phyloP scores from a whole-genome alignment of 2,113 vertebrate species.

The Cnemophilus loriae region DNA sequence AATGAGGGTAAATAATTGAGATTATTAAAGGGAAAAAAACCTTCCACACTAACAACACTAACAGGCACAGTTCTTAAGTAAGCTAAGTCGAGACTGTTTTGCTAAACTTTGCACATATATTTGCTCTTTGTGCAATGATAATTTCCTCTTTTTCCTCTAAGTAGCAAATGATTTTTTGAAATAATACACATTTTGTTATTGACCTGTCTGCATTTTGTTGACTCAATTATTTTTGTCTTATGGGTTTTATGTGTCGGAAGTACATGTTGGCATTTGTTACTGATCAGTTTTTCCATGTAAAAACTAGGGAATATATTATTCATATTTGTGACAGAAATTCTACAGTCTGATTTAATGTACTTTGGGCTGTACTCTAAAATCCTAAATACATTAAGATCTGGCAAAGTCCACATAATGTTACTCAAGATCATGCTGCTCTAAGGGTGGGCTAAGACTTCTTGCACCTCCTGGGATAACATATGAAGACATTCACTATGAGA shows the following conservation, averaged over 20 bases:
- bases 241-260: neutral
- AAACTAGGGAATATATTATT: neutral
- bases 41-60: accelerated
- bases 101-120: neutral
- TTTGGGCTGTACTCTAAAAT: neutral
- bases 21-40: neutral
- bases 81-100: neutral
- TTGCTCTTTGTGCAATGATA: neutral
- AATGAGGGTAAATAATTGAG: neutral
- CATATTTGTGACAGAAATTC: neutral
- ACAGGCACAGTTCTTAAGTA: neutral
- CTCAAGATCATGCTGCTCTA: neutral
- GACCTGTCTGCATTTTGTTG: neutral
- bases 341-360: neutral
- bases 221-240: neutral
- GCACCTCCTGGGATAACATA: neutral
- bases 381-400: neutral
- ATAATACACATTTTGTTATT: neutral
- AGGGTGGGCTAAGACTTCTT: neutral
- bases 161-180: neutral
- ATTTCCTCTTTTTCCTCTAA: neutral
- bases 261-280: neutral
- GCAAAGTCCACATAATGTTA: neutral
- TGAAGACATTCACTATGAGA: neutral
- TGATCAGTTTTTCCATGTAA: neutral